Conservation (phyloP, 2,113 vertebrate genomes). For the Phoenicopterus ruber region DNA sequence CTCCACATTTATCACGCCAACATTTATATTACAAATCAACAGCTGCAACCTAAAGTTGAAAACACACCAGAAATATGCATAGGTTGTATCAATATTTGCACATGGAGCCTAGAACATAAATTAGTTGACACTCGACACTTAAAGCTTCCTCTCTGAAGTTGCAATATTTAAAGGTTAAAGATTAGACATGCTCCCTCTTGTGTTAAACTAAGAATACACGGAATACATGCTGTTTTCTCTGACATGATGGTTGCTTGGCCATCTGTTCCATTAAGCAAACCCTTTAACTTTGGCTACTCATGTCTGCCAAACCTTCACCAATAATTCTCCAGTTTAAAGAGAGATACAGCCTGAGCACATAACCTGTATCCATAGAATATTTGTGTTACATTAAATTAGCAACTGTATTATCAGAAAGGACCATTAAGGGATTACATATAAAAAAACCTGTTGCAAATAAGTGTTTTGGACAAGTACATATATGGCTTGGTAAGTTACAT, state of each 20-base stretch:
- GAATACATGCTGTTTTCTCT: conserved; percentile 68
- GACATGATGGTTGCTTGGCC: conserved; percentile 67
- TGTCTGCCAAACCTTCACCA: conserved; percentile 38
- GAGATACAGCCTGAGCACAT: background rate
- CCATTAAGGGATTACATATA: background rate
- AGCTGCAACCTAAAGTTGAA: conserved; percentile 26
- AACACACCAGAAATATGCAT: conserved; percentile 44
- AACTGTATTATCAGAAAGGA: background rate
- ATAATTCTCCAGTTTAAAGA: background rate
- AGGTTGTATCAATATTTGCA: conserved; percentile 66
- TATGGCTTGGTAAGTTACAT: background rate
- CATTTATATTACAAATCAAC: conserved; percentile 6
- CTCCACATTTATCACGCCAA: background rate
- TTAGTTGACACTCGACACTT: conserved; percentile 63
- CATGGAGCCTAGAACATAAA: conserved; percentile 24
- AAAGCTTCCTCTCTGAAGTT: conserved; percentile 54
- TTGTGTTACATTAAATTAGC: background rate
- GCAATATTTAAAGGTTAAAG: conserved; percentile 74
- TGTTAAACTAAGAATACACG: conserved; percentile 69
- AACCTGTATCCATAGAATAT: background rate
- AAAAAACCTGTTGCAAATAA: background rate
- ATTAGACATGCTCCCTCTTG: conserved; percentile 76
- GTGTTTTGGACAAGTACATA: background rate
- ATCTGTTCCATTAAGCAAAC: conserved; percentile 64
- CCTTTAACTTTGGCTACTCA: conserved; percentile 45